Conservation (phyloP, 2,113 vertebrate species). For the Oncorhynchus masou region DNA sequence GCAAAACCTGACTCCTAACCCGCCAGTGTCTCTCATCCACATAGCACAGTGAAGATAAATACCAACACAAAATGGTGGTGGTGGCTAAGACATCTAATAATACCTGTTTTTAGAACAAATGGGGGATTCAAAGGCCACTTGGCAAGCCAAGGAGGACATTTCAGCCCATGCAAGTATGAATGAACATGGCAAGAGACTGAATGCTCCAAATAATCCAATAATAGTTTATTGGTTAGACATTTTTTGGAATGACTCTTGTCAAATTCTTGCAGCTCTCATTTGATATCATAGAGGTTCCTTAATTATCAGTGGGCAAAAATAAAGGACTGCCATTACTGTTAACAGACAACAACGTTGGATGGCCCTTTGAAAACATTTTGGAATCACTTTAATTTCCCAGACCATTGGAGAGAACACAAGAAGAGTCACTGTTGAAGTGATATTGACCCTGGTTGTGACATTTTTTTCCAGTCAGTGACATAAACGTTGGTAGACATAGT, state of each 20-base stretch:
- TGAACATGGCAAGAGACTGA: background rate
- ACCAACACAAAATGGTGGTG: constrained; percentile 17
- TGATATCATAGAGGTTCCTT: too few relatives aligned
- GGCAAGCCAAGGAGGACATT: background rate
- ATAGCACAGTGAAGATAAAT: constrained; percentile 13
- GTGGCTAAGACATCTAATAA: background rate
- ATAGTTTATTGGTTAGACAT: too few relatives aligned
- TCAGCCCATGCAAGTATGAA: background rate
- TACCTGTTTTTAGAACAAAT: constrained; percentile 1
- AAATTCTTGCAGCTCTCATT: too few relatives aligned
- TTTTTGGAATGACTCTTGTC: too few relatives aligned
- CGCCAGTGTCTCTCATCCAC: constrained; percentile 10
- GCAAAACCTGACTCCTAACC: constrained; percentile 38
- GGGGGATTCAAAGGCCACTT: background rate
- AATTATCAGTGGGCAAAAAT: too few relatives aligned
- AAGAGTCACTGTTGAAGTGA: background rate
- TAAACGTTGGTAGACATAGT: background rate
- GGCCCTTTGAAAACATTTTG: too few relatives aligned
- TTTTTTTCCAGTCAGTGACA: background rate
- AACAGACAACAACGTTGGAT: too few relatives aligned
- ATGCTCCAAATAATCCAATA: too few relatives aligned
- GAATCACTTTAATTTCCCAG: background rate
- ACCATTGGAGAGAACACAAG: background rate
- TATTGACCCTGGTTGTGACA: background rate
- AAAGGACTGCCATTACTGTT: too few relatives aligned